phyloP scores from a whole-genome alignment of 2,113 vertebrate species.

The Dunckerocampus dactyliophorus region DNA sequence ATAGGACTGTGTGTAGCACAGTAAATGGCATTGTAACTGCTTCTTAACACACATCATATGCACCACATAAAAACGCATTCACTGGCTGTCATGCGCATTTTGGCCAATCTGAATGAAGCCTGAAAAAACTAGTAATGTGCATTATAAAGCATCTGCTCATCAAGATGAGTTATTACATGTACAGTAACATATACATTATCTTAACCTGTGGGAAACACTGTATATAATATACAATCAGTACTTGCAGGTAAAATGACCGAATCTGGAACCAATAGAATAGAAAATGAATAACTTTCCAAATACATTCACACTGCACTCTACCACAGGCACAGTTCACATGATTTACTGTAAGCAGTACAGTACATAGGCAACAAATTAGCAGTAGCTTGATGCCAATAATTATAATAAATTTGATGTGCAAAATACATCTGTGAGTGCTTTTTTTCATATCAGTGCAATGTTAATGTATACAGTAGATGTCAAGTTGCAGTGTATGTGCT shows the following conservation, averaged over 20 bases:
- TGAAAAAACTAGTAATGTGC: too few relatives aligned
- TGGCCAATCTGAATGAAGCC: too few relatives aligned
- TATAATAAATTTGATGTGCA: background rate
- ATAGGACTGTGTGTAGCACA: too few relatives aligned
- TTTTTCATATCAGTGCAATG: background rate
- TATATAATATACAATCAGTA: background rate
- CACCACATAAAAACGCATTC: too few relatives aligned
- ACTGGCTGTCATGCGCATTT: too few relatives aligned
- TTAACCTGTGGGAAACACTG: background rate
- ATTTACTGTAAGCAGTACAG: constrained; percentile 9
- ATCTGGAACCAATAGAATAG: constrained; percentile 4
- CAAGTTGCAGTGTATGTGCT: background rate
- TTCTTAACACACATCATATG: too few relatives aligned
- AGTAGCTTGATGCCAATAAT: constrained; percentile 24
- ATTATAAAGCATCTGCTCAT: too few relatives aligned
- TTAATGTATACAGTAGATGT: background rate
- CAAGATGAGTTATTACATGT: too few relatives aligned
- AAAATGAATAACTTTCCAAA: constrained; percentile 3
- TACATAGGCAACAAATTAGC: constrained; percentile 1
- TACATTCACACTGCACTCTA: constrained; percentile 6
- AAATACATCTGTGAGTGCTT: background rate
- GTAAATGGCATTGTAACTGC: too few relatives aligned
- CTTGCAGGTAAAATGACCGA: background rate
- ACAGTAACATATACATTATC: background rate
- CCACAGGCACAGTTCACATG: constrained; percentile 3